phyloP scores from a whole-genome alignment of 2,888 invertebrate genomes.

The Dasysyrphus tricinctus region DNA sequence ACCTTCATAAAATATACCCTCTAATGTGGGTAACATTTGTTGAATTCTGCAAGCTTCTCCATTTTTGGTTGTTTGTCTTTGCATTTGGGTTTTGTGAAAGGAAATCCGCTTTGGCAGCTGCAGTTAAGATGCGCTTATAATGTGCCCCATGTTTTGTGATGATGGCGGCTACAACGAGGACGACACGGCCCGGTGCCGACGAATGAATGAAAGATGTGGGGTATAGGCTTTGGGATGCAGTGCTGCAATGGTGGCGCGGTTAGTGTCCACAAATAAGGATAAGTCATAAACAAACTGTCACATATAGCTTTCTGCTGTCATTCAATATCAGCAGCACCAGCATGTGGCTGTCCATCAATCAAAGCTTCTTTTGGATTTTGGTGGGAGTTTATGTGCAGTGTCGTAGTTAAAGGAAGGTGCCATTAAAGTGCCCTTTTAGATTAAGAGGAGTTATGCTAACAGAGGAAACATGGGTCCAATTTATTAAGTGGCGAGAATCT shows the following conservation, averaged over 20 bases:
- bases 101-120: conserved; percentile 49
- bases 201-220: background rate
- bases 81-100: conserved; percentile 22
- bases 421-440: too few species aligned
- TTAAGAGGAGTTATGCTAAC: too few species aligned
- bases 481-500: too few species aligned
- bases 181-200: background rate
- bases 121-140: conserved; percentile 1
- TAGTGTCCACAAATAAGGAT: conserved; percentile 23
- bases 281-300: conserved; percentile 54
- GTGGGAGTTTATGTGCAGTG: background rate
- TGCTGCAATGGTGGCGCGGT: conserved; percentile 9
- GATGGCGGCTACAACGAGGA: background rate
- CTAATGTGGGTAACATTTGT: conserved; percentile 33
- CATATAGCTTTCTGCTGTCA: conserved; percentile 46
- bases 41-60: conserved; percentile 18
- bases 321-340: conserved; percentile 42
- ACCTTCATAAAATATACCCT: background rate
- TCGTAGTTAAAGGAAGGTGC: background rate
- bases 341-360: conserved; percentile 41
- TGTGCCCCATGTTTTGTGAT: background rate
- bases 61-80: conserved; percentile 40
- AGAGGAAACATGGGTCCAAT: background rate
- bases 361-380: conserved; percentile 4
- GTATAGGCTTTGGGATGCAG: background rate